Conservation (phyloP, 2,113 vertebrate genomes). For the Lophius piscatorius region DNA sequence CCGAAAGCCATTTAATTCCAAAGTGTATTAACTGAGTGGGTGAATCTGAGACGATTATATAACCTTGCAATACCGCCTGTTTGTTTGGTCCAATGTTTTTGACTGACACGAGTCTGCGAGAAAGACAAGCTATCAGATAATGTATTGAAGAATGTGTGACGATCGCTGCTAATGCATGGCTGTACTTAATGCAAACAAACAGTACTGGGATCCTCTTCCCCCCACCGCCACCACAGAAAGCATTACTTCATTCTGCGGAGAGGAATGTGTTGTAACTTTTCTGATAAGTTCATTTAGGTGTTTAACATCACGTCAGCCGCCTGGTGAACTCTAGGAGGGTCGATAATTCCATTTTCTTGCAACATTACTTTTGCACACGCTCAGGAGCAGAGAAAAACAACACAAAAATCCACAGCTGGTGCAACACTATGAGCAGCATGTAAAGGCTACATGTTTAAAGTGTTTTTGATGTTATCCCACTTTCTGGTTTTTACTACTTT, state of each 20-base stretch:
- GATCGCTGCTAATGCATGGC: slow-evolving; percentile 75
- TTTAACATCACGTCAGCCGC: slow-evolving; percentile 10
- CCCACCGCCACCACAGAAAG: slow-evolving; percentile 8
- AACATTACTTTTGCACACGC: slow-evolving; percentile 69
- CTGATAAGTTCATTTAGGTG: slow-evolving; percentile 28
- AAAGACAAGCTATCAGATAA: slow-evolving; percentile 47
- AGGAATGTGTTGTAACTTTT: slow-evolving; percentile 21
- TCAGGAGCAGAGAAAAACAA: slow-evolving; percentile 42
- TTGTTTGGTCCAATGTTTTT: slow-evolving; percentile 24
- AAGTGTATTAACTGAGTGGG: slow-evolving; percentile 58
- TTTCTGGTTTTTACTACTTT: slow-evolving; percentile 8
- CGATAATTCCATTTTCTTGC: not conserved
- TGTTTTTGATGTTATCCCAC: not conserved
- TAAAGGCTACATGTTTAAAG: slow-evolving; percentile 7
- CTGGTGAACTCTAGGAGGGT: slow-evolving; percentile 32
- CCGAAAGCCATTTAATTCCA: slow-evolving; percentile 66
- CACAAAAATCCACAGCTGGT: slow-evolving; percentile 1
- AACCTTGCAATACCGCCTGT: slow-evolving; percentile 19
- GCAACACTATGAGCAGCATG: not conserved
- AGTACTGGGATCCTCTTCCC: slow-evolving; percentile 21
- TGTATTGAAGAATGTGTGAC: slow-evolving; percentile 59
- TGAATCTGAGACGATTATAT: slow-evolving; percentile 45
- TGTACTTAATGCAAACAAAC: slow-evolving; percentile 55
- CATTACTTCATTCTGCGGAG: slow-evolving; percentile 18
- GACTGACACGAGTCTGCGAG: slow-evolving; percentile 10